A percentile compares a stretch with the other conserved stretches of the same genome.
These are phyloP conservation scores for Tetrao urogallus DNA, from an alignment of 2,113 vertebrate species.

Conservation along the genomic window DNA sequence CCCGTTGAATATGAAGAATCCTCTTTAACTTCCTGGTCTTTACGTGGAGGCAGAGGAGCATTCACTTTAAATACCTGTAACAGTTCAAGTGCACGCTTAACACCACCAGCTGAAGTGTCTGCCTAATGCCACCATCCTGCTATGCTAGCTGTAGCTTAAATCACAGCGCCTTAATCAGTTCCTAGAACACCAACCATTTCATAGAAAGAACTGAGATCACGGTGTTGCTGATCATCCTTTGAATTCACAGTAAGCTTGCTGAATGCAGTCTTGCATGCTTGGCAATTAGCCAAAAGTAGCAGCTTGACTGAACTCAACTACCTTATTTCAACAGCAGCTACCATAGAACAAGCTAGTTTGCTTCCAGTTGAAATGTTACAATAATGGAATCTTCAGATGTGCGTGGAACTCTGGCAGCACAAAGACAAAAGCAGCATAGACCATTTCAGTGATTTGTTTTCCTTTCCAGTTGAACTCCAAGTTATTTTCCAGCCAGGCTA, in stretches of 20 bases:
- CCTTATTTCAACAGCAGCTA: not conserved
- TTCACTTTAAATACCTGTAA: conserved; percentile 88
- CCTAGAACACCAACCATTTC: not conserved
- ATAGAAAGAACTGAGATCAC: not conserved
- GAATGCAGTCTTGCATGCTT: not conserved
- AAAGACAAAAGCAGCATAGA: not conserved
- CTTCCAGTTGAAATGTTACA: not conserved
- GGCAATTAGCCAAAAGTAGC: not conserved
- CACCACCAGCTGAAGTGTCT: not conserved
- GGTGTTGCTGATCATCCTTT: not conserved
- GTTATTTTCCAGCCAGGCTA: not conserved
- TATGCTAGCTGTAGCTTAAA: not conserved
- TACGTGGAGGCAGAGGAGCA: conserved; percentile 81
- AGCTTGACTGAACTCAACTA: not conserved
- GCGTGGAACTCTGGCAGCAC: not conserved
- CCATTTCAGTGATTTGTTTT: not conserved
- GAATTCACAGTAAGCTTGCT: not conserved
- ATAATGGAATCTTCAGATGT: not conserved
- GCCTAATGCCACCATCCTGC: not conserved
- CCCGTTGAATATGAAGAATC: conserved; percentile 76
- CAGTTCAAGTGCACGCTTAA: not conserved
- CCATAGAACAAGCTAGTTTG: not conserved
- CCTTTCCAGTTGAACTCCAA: not conserved
- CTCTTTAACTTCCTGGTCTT: conserved; percentile 82
- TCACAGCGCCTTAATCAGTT: not conserved